Base-by-base conservation (phyloP, 2,113 vertebrate species). In the Cervus canadensis region DNA sequence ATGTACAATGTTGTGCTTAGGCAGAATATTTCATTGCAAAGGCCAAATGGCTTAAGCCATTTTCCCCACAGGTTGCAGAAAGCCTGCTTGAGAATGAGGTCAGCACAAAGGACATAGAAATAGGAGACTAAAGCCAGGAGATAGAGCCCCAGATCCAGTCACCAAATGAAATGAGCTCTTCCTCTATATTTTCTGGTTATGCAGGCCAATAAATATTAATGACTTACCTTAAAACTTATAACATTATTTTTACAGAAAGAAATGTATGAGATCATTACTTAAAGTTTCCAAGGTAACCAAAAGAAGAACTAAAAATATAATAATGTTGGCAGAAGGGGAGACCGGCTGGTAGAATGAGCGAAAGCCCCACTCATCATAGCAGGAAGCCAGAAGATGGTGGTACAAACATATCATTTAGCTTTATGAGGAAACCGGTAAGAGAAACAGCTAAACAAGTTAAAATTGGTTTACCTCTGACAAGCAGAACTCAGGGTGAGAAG, bases 231-330 rank as follows among this genome's bases (percentile, higher is more conserved):
- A 60, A 81, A 86, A 91, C 57, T 33, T 56, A 8, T 43, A 83
- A 33, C 5, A 14, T 87, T 84, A 76, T 71, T 97, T 94, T 91
- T 64, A 86, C 30, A 89, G 95, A 89, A 95, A 96, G 64, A 96
- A 92, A 96, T 56, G 19, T 71, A 74, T 76, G 94, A 94, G 43
- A 60, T 88, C 76, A 96, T 96, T 95, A 84, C 59, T 93, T 97
- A 89, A 94, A 36, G 94, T 98, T 97, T 96, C 97, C 96, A 96
- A 94, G 97, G 92, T 88, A 95, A 97, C 96, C 81, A 67, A 95
- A 81, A 84, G 67, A 78, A 94, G 60, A 93, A 59, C 87, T 95
- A 97, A 92, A 97, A 98, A 98, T 90, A 87, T 19, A 92, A 59
- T 83, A 86, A 93, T 64, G 30, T 54, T 97, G 90, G 93, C 90